Conservation (phyloP, 2,888 invertebrate species). For the Acronicta psi region DNA sequence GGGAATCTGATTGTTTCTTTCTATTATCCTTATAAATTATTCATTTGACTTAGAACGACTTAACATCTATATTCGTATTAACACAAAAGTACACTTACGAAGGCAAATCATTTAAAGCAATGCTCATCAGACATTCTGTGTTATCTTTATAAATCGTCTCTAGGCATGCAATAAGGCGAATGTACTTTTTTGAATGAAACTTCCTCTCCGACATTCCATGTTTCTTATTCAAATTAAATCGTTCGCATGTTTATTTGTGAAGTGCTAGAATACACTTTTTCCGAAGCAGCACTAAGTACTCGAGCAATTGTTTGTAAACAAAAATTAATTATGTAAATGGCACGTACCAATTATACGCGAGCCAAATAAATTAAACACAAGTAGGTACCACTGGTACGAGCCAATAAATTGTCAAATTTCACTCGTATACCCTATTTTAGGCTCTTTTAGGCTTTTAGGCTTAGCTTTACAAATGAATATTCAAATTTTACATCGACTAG, state of each 20-base stretch:
- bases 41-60: constrained; percentile 54
- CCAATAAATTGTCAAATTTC: constrained; percentile 54
- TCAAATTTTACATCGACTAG: constrained; percentile 61
- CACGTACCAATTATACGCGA: constrained; percentile 29
- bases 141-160: constrained; percentile 55
- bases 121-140: constrained; percentile 43
- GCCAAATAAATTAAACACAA: constrained; percentile 25
- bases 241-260: background rate
- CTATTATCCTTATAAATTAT: constrained; percentile 58
- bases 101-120: constrained; percentile 51
- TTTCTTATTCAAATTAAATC: constrained; percentile 45
- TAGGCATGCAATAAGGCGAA: constrained; percentile 50
- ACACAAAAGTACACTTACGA: constrained; percentile 44
- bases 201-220: constrained; percentile 35
- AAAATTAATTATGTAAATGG: constrained; percentile 29
- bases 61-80: constrained; percentile 49
- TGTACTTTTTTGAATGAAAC: constrained; percentile 48
- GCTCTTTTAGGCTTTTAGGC: constrained; percentile 55
- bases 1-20: constrained; percentile 51
- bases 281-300: background rate
- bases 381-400: too few relatives aligned
- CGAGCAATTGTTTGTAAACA: constrained; percentile 23
- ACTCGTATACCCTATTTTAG: constrained; percentile 51
- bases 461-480: constrained; percentile 63
- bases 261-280: too few relatives aligned